Base-by-base conservation (phyloP, 2,797 vertebrate genomes). In the Sebastes matsubarae region DNA sequence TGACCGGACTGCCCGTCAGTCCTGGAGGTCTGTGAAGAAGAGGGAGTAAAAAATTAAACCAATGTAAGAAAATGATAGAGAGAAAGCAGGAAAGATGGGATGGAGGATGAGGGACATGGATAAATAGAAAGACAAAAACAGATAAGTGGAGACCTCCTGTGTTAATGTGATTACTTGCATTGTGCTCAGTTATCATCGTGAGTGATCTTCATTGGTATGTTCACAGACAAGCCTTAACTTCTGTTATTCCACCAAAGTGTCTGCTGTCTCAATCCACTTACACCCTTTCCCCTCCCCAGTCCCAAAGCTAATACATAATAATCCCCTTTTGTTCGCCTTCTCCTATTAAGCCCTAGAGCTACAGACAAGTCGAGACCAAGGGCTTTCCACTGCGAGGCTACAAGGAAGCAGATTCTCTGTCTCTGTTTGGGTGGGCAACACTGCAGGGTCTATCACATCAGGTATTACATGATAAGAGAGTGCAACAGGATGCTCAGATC, bases 1-100 rank as follows among this genome's bases (percentile, higher is more conserved):
- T 97, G 91, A 99, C 96, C 0, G 99, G 98, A 89, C 98, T 99
- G 86, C 97, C 96, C 0, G 96, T 96, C 86, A 99, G 95, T 85
- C 97, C 93, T 72, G 97, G 96, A 93, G 97, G 96, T 87, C 98
- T 99, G 92, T 86, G n/a, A 77, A 73, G n/a, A 77, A 73, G 68
- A 79, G 12, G 6, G 30, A 74, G 46, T 2, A 34, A 30, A 55
- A 64, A 64, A 30, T 70, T 2, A 74, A 8, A 59, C 4, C n/a
- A 3, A 58, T 67, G 1, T 30, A 9, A 76, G 55, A 4, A 14
- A 66, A 57, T 30, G 7, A 55, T 2, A 38, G 8, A 55, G 9
- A 12, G 3, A 54, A 16, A 34, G 24, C 2, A 1, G 38, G 34
- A 34, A 18, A 6, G 9, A 57, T 1, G 42, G 8, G 8, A 12